phyloP scores from a whole-genome alignment of 2,113 vertebrate genomes.

The Apodemus sylvaticus region DNA sequence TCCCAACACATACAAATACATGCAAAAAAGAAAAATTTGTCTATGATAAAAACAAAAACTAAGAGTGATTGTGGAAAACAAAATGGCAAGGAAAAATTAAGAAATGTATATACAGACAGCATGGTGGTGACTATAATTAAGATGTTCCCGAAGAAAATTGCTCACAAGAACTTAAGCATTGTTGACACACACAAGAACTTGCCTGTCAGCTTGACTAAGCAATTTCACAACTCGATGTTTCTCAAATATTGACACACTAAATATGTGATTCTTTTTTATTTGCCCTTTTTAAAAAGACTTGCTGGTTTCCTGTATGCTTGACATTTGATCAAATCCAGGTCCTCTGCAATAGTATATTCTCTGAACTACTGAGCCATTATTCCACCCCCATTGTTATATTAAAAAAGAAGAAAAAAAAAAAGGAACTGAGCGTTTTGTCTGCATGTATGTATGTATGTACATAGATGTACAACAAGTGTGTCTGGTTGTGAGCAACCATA shows the following conservation, averaged over 20 bases:
- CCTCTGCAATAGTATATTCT: not conserved
- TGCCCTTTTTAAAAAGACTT: not conserved
- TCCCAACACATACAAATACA: not conserved
- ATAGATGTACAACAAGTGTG: not conserved
- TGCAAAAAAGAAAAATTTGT: not conserved
- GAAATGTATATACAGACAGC: not conserved
- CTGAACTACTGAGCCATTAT: not conserved
- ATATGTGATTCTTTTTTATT: not conserved
- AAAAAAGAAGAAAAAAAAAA: not conserved
- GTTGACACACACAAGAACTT: not conserved
- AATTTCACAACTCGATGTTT: not conserved
- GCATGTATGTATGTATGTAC: not conserved
- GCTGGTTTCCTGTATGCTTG: too few relatives aligned
- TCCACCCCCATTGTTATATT: not conserved
- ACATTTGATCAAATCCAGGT: not conserved
- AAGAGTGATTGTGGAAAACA: not conserved
- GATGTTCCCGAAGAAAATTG: not conserved
- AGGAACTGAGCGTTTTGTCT: not conserved
- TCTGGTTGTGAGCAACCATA: not conserved
- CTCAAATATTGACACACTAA: not conserved
- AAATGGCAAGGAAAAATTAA: conserved; percentile 19
- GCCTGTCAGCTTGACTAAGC: not conserved
- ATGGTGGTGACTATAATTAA: not conserved
- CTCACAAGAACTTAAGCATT: not conserved
- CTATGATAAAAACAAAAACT: not conserved